Base-by-base conservation (phyloP, 2,797 vertebrate species). In the Myotis vivesi region DNA sequence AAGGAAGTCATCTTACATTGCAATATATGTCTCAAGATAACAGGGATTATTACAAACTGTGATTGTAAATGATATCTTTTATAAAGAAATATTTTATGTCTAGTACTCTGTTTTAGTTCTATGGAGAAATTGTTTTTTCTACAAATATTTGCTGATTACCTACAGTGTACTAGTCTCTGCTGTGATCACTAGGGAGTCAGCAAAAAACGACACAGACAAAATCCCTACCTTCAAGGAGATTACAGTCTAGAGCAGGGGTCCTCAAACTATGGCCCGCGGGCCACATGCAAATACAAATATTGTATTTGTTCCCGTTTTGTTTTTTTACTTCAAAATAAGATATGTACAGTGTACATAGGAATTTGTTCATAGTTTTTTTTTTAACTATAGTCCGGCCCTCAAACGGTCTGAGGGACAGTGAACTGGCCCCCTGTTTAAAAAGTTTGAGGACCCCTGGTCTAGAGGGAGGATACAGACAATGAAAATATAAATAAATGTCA, bases 41-140 rank as follows among this genome's bases (percentile, higher is more conserved):
- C n/a, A 77, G 17, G 51, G 20, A 68, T 59, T 90, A 13, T 92
- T 87, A 89, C 19, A 95, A 91, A 89, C 15, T 92, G 41, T 76
- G 73, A 62, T 41, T 64, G 11, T 13, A 81, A 72, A 57, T 55
- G 33, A 36, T 53, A 57, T 41, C 13, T 69, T 95, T 72, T 62
- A 77, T 81, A 15, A 95, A 71, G 62, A 84, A 89, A 69, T 51
- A 51, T 2, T 85, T 84, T 49, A 49, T 79, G 22, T 55, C 57
- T 38, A 66, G 38, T 19, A 73, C 19, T 82, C 8, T 38, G 2
- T 51, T 75, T 87, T 77, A 87, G 28, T 41, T 41, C 25, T 86
- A 2, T 57, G 16, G 19, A 66, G 28, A 44, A 92, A 20, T 30
- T 80, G 66, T 20, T 17, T 72, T 28, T 69, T 75, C 23, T 28